Evolutionary conservation across 1,140 invertebrate species (phyloP), one percentile per base, ranked within the genome.

Genomic region (Lutraria rhynchaena): DNA sequence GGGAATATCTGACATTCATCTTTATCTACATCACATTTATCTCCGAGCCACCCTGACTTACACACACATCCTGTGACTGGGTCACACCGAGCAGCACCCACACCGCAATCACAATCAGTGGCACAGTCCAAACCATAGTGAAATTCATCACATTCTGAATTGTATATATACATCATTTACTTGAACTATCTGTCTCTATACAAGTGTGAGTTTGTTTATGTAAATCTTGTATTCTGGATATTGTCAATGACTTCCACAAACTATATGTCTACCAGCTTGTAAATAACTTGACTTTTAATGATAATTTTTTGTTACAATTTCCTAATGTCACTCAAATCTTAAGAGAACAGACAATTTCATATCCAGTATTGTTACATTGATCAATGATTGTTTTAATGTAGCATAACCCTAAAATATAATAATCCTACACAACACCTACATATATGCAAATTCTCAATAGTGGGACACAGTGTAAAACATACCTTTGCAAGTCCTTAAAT

Each of bases 41-140:
- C 46, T 3, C 75, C 75, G 9, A 19, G 37, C 75, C 75, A 78
- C 13, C 75, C 75, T 3, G 17, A 13, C 37, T 67, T 22, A 63
- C 75, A 78, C 0, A 67, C 75, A 65, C 75, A 78, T 22, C 75
- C 75, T n/a, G 49, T 67, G 1, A 67, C 35, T 13, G 31, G n/a
- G 33, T 78, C 75, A 57, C 75, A 78, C 3, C 17, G 27, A 17
- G n/a, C 19, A 2, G 75, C 61, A 44, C 75, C 61, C 19, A 78
- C 46, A 4, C 75, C 75, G 22, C 75, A 78, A 29, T 67, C 55
- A 67, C 75, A 78, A 22, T 22, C 24, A 17, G 5, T 35, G 15
- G 46, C n/a, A 55, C 75, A 78, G 49, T 78, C 67, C 2, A 4
- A 9, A 67, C 75, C 75, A 27, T 55, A 78, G 17, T 78, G 75